Evolutionary conservation across 2,113 vertebrate species (phyloP).

Genomic region (Drymodes brunneopygia): DNA sequence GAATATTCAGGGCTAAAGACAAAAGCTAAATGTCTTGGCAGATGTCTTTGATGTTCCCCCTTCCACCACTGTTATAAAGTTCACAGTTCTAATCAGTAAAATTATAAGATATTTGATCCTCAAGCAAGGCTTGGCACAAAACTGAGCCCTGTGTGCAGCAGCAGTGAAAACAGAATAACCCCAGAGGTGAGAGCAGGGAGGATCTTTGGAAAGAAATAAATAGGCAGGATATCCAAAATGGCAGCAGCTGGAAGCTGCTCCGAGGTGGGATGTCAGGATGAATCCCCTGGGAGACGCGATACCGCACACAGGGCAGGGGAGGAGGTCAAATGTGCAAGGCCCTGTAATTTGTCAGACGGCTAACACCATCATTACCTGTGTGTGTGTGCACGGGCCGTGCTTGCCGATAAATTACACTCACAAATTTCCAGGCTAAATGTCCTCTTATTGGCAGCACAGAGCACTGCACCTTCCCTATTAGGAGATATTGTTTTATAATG

Average conservation of each 20-base stretch:
- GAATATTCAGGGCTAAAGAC: neutral
- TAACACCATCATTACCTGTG: slow-evolving; percentile 58
- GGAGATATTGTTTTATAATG: slow-evolving; percentile 17
- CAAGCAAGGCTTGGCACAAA: neutral
- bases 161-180: neutral
- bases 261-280: slow-evolving; percentile 1
- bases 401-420: slow-evolving; percentile 30
- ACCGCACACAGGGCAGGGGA: slow-evolving; percentile 40
- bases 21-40: neutral
- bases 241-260: slow-evolving; percentile 51
- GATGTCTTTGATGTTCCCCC: neutral
- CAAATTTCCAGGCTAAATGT: slow-evolving; percentile 20
- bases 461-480: neutral
- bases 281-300: slow-evolving; percentile 41
- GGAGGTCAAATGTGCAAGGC: slow-evolving; percentile 42
- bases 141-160: neutral
- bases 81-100: neutral
- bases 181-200: neutral
- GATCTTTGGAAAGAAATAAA: slow-evolving; percentile 35
- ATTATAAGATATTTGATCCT: neutral
- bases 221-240: slow-evolving; percentile 28
- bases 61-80: neutral
- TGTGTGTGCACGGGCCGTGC: neutral
- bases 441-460: neutral
- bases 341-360: slow-evolving; percentile 44